These are phyloP conservation scores for Phoeniculus purpureus DNA, from an alignment of 2,797 vertebrate genomes.

Conservation along the genomic window DNA sequence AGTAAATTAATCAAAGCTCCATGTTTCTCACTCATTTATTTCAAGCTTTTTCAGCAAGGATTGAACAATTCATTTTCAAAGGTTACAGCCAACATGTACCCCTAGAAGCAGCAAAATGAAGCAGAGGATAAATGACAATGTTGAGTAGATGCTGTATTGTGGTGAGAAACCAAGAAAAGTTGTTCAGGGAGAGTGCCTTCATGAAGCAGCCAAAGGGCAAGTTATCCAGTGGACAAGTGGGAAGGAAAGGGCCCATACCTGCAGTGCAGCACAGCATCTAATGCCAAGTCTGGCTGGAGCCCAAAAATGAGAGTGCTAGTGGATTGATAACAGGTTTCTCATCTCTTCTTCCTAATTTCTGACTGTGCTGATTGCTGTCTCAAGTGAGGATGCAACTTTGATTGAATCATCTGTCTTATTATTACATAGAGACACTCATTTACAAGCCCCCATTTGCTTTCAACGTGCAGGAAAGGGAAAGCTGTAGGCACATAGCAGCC, in stretches of 20 bases:
- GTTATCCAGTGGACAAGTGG: background rate
- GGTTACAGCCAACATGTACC: background rate
- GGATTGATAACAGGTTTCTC: background rate
- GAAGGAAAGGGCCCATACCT: background rate
- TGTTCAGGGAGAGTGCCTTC: background rate
- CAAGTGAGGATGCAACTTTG: background rate
- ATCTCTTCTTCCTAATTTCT: slow-evolving; percentile 1
- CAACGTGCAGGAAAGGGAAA: background rate
- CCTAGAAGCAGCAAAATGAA: background rate
- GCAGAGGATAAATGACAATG: background rate
- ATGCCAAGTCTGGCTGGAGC: background rate
- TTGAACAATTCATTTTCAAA: background rate
- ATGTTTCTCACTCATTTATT: background rate
- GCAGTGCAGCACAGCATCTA: background rate
- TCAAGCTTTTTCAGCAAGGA: background rate
- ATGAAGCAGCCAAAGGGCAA: background rate
- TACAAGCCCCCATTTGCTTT: background rate
- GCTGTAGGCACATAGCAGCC: background rate
- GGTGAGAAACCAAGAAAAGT: background rate
- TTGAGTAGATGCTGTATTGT: background rate
- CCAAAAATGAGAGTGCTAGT: background rate
- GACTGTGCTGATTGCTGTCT: background rate
- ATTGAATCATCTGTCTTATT: background rate
- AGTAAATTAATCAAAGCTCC: background rate
- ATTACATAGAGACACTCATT: background rate